A percentile compares a stretch with the other conserved stretches of the same genome.
These are phyloP conservation scores for Dreissena rostriformis DNA, from an alignment of 1,140 invertebrate genomes.

Conservation along the genomic window DNA sequence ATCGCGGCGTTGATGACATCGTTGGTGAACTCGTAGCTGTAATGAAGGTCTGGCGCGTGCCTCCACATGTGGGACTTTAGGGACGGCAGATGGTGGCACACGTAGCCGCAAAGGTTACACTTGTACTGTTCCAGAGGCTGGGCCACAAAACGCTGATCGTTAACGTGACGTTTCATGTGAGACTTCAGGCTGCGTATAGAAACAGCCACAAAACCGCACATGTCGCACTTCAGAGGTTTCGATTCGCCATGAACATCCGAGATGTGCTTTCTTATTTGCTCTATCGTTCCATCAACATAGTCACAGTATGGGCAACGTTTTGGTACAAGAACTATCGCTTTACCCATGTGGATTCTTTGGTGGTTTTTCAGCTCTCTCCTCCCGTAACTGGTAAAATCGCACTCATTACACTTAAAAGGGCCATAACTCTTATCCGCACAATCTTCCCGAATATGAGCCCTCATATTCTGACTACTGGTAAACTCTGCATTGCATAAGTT, in stretches of 20 bases:
- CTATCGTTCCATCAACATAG: slow-evolving; percentile 37
- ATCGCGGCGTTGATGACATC: slow-evolving; percentile 80
- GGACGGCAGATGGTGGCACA: slow-evolving; percentile 81
- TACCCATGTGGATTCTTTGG: slow-evolving; percentile 38
- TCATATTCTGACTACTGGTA: slow-evolving; percentile 63
- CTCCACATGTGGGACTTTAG: slow-evolving; percentile 81
- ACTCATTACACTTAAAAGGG: slow-evolving; percentile 67
- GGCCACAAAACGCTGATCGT: slow-evolving; percentile 79
- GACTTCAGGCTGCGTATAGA: slow-evolving; percentile 79
- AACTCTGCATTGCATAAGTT: slow-evolving; percentile 69
- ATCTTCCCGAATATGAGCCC: slow-evolving; percentile 62
- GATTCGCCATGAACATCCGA: slow-evolving; percentile 64
- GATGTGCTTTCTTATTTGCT: slow-evolving; percentile 61
- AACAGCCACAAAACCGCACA: slow-evolving; percentile 79
- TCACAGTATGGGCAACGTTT: slow-evolving; percentile 55
- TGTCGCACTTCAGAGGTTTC: slow-evolving; percentile 73
- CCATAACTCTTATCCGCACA: slow-evolving; percentile 60
- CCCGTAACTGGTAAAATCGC: slow-evolving; percentile 64
- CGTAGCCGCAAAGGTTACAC: slow-evolving; percentile 81
- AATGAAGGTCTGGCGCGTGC: slow-evolving; percentile 79
- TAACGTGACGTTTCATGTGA: slow-evolving; percentile 80
- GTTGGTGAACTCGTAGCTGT: slow-evolving; percentile 80
- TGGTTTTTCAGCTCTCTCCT: slow-evolving; percentile 55
- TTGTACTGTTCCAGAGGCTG: slow-evolving; percentile 81
- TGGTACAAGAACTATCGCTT: background rate